Evolutionary conservation across 2,113 vertebrate genomes (phyloP).

Genomic region (Tupaia tana): DNA sequence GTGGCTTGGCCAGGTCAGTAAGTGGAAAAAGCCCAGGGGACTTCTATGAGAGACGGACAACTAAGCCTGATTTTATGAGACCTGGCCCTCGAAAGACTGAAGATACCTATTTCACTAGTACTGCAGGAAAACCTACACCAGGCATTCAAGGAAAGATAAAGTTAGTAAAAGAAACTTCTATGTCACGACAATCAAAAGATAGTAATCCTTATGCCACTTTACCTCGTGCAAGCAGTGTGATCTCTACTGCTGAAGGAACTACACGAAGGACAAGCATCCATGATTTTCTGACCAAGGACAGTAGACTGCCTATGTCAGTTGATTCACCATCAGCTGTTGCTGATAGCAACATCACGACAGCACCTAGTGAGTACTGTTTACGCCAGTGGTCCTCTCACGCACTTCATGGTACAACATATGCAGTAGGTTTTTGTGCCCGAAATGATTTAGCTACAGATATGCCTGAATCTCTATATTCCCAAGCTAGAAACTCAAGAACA

Average conservation of each 20-base stretch:
- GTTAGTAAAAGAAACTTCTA: slow-evolving; percentile 88
- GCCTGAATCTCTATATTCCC: slow-evolving; percentile 67
- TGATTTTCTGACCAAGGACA: slow-evolving; percentile 97
- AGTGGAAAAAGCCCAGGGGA: slow-evolving; percentile 88
- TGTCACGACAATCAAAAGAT: slow-evolving; percentile 88
- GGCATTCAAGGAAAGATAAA: slow-evolving; percentile 88
- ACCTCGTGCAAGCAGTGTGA: slow-evolving; percentile 98
- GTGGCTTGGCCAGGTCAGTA: slow-evolving; percentile 92
- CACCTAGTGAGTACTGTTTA: slow-evolving; percentile 96
- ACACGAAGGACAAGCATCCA: slow-evolving; percentile 98
- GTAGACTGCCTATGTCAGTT: slow-evolving; percentile 91
- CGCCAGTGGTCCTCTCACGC: slow-evolving; percentile 80
- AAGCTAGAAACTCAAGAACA: slow-evolving; percentile 86
- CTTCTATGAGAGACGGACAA: slow-evolving; percentile 85
- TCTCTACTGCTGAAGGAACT: slow-evolving; percentile 97
- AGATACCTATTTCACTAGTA: slow-evolving; percentile 90
- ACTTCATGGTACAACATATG: slow-evolving; percentile 75
- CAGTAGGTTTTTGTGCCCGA: slow-evolving; percentile 70
- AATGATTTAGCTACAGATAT: slow-evolving; percentile 46
- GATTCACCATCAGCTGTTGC: slow-evolving; percentile 88
- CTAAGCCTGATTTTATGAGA: slow-evolving; percentile 83
- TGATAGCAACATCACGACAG: slow-evolving; percentile 85
- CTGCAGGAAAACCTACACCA: slow-evolving; percentile 85
- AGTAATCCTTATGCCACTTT: slow-evolving; percentile 91
- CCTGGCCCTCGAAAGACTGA: slow-evolving; percentile 91